Percentiles rank a stretch among this genome's conserved stretches.
phyloP scores from a whole-genome alignment of 2,113 vertebrate species.

The Thymallus thymallus region DNA sequence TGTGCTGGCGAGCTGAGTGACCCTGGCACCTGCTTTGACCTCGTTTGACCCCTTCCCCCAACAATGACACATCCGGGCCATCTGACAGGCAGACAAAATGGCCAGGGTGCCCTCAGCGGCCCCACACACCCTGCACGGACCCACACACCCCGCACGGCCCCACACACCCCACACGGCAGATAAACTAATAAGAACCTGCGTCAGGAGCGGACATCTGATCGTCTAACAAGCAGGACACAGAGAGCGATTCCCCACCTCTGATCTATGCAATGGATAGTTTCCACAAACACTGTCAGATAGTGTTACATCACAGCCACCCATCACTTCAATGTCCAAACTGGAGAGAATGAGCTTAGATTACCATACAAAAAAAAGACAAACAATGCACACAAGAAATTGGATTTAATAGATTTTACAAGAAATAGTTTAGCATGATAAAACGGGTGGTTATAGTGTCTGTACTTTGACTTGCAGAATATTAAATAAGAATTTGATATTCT shows the following conservation, averaged over 20 bases:
- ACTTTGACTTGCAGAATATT: no score
- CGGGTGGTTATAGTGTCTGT: no score
- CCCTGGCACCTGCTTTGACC: constrained; percentile 64
- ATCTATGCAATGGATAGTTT: constrained; percentile 70
- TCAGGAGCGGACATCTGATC: constrained; percentile 65
- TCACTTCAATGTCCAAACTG: constrained; percentile 21
- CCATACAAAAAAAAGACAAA: constrained; percentile 57
- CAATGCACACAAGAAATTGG: constrained; percentile 35
- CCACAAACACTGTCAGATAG: constrained; percentile 61
- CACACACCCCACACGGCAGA: constrained; percentile 40
- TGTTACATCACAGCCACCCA: constrained; percentile 48
- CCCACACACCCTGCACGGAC: not conserved
- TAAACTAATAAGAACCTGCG: constrained; percentile 68
- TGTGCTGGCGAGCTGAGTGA: constrained; percentile 54
- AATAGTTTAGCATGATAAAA: not conserved
- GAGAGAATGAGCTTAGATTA: constrained; percentile 70
- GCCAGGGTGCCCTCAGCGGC: not conserved
- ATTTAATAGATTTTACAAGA: constrained; percentile 47
- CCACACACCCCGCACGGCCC: not conserved
- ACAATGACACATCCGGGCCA: constrained; percentile 46
- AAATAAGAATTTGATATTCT: no score
- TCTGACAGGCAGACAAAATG: constrained; percentile 41
- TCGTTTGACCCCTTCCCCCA: constrained; percentile 59
- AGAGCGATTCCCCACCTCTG: constrained; percentile 61
- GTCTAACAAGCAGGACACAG: constrained; percentile 68